Evolutionary conservation across 1,140 invertebrate genomes (phyloP), one percentile per base, ranked within the genome.

Genomic region (Drosophila athabasca): DNA sequence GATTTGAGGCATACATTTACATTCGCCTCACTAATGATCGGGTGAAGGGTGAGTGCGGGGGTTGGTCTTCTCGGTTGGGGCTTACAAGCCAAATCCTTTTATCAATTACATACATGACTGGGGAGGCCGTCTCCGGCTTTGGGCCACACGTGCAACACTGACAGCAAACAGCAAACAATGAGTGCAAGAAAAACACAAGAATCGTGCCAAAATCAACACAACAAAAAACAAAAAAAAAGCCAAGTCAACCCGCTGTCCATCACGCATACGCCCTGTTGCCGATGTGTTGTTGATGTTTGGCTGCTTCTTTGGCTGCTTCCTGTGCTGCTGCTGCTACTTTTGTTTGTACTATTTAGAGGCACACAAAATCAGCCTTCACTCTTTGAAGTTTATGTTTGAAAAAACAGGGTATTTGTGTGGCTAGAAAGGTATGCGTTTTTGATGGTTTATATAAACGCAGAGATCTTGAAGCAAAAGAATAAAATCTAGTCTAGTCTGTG

Each of bases 61-160:
- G 41, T 22, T 62, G 58, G 31, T 57, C 60, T 22, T 31, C 60
- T 11, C 22, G 15, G 58, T 45, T 1, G 35, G 35, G 35, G 60
- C 60, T 58, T 62, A 58, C 48, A 70, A 44, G 43, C 19, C 29
- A 68, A 64, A 71, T 80, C 50, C 65, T 50, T 80, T 80, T 76
- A 80, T 80, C 78, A 80, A 80, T 80, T 76, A 80, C 77, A 80
- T 66, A 65, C 66, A 71, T 62, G 71, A 31, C 45, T 74, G 59
- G 29, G 29, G 39, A 41, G 19, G 43, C 19, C 26, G 24, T 29
- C 15, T 6, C 11, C 15, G 19, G 59, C 22, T 35, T 24, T 44
- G 6, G 26, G 73, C 53, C 54, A 58, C 77, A 79, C 71, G 64
- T 70, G 39, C 53, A 61, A 31, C 53, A 61, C n/a, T 57, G 52